Evolutionary conservation across 1,140 invertebrate species (phyloP), one percentile per base, ranked within the genome.

Genomic region (Capitella teleta): DNA sequence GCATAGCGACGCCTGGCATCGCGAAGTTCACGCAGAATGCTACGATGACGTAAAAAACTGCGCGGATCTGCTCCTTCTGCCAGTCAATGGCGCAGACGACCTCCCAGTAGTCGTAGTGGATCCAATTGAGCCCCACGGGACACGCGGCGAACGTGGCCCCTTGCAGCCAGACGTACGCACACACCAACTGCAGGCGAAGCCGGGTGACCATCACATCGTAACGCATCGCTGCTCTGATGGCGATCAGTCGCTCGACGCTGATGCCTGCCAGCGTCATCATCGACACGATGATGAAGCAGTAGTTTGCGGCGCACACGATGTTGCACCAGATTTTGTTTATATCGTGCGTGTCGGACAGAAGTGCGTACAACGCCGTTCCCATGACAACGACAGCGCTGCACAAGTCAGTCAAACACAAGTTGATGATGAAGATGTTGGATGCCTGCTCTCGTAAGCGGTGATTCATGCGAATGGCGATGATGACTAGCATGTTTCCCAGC

Each of bases 41-140:
- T 0, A 63, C 42, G 24, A 64, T 57, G 16, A 73, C 69, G 47
- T 68, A 73, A 28, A 56, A 56, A 1, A 64, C 37, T 14, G 59
- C 54, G 1, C 53, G 19, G 2, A 58, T 25, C n/a, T 47, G 16
- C 19, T 67, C 52, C 3, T 52, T 28, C 24, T 62, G 59, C 69
- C 70, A 72, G 30, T 66, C 52, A 38, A 72, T 71, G 16, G 68
- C 69, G 51, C 70, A 73, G 0, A 64, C 59, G 5, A 53, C 59
- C 50, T 73, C 70, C 65, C 66, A 70, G 53, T 71, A 70, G 52
- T 73, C 70, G 53, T 66, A 73, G 16, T 59, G 44, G 1, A 72
- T 52, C 68, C 68, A 72, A n/a, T 56, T 25, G 8, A 55, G 38
- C 6, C 60, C 26, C 3, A 64, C 51, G 0, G 69, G 68, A 1